Percentiles rank a stretch among this genome's conserved stretches.
These are phyloP conservation scores for Poeciliopsis presidionis DNA, from an alignment of 2,797 vertebrate genomes.

Conservation along the genomic window DNA sequence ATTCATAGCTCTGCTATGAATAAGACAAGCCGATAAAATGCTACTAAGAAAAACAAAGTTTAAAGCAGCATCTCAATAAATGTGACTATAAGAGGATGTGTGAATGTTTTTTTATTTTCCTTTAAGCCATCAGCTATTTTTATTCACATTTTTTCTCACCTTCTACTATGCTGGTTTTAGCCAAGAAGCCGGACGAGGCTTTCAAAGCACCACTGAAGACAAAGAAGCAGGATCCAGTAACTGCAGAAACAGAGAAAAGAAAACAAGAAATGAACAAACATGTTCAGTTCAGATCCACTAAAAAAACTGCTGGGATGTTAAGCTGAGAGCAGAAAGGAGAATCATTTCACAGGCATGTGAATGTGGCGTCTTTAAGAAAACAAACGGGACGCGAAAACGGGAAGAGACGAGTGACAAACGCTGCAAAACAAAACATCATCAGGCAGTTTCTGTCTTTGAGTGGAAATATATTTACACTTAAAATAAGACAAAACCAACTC, in stretches of 20 bases:
- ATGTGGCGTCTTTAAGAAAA: slow-evolving; percentile 1
- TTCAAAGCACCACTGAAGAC: slow-evolving; percentile 99
- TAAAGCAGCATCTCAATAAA: neutral
- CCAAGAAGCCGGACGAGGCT: slow-evolving; percentile 93
- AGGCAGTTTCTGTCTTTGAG: too few relatives aligned
- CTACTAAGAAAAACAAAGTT: neutral
- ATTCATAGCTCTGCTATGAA: neutral
- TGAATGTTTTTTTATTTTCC: neutral
- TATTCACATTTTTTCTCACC: slow-evolving; percentile 79
- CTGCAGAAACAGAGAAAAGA: slow-evolving; percentile 72
- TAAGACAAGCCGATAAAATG: neutral
- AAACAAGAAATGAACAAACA: neutral
- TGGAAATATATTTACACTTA: too few relatives aligned
- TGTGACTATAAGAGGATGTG: neutral
- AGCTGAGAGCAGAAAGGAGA: slow-evolving; percentile 1
- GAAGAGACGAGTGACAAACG: too few relatives aligned
- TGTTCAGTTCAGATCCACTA: neutral
- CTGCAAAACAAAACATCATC: too few relatives aligned
- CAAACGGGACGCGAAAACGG: neutral
- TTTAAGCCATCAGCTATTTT: slow-evolving; percentile 2
- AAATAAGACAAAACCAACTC: too few relatives aligned
- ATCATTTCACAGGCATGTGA: neutral
- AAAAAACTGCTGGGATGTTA: neutral
- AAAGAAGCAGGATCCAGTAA: slow-evolving; percentile 98
- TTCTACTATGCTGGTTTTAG: slow-evolving; percentile 99